Evolutionary conservation across 1,140 invertebrate species (phyloP), one percentile per base, ranked within the genome.

Genomic region (Dendrolimus punctatus): DNA sequence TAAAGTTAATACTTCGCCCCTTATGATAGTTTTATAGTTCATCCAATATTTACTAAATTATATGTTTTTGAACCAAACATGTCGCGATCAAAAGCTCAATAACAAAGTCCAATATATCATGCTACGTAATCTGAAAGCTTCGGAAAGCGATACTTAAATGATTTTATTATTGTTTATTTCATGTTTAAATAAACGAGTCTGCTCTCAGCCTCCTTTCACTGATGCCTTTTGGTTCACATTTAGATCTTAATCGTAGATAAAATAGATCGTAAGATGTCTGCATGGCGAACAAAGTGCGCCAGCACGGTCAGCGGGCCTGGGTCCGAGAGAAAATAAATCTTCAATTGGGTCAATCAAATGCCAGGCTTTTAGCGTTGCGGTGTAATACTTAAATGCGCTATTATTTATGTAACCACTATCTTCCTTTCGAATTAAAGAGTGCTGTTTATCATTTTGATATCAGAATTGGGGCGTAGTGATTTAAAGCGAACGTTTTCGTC

Each of bases 341-440:
- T 76, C 75, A 86, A 86, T 86, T 84, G 66, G 82, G 82, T 81
- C 82, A 73, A 81, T 84, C 76, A 83, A 86, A 84, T 84, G 78
- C 75, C 79, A 82, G 49, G 49, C 49, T 66, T 66, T 46, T 46
- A 46, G 64, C 65, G 64, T 49, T 60, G 48, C 43, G 42, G 57
- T 50, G 57, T 57, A 58, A 64, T 67, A 61, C 52, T 63, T 67
- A 53, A 62, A 65, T 56, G 38, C 39, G 37, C 7, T 40, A 50
- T 64, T 56, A 57, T 59, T 59, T 42, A 40, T 47, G 43, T 49
- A 50, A 36, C 44, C 51, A 57, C 53, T 23, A 23, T 23, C 23
- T 23, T 23, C 23, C 23, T 60, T 56, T 64, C 53, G 47, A 57
- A 56, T 56, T 51, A 42, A 42, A 42, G 41, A 42, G 6, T 23